Conservation (phyloP, 2,797 vertebrate species). For the Microcaecilia unicolor region DNA sequence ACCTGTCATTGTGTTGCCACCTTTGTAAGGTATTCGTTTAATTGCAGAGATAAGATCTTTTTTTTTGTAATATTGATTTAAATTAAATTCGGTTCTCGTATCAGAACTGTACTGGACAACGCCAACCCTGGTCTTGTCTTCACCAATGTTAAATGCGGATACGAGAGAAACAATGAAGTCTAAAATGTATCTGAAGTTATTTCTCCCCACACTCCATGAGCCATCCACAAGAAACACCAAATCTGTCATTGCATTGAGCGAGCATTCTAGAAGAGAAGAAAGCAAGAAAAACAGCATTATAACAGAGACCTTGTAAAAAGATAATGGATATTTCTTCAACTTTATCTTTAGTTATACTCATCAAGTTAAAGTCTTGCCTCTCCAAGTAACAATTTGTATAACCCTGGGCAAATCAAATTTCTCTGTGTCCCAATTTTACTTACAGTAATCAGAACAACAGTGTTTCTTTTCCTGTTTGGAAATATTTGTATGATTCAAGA, state of each 20-base stretch:
- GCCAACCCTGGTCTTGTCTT: slow-evolving; percentile 78
- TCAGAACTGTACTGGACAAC: slow-evolving; percentile 82
- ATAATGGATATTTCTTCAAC: no score
- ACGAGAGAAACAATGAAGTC: slow-evolving; percentile 70
- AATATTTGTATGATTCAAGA: no score
- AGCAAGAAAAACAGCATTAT: no score
- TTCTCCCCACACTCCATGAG: slow-evolving; percentile 76
- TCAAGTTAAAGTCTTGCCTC: no score
- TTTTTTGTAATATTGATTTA: slow-evolving; percentile 67
- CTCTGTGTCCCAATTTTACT: no score
- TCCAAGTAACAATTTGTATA: no score
- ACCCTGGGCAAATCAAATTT: no score
- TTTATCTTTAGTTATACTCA: no score
- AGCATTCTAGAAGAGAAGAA: slow-evolving; percentile 71
- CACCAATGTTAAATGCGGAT: slow-evolving; percentile 80
- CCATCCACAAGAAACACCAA: slow-evolving; percentile 85
- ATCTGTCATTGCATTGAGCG: slow-evolving; percentile 69
- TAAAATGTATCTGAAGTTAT: slow-evolving; percentile 76
- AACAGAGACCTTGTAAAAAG: no score
- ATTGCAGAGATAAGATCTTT: slow-evolving; percentile 73
- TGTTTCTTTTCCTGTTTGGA: no score
- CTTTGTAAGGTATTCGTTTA: slow-evolving; percentile 74
- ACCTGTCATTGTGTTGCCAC: slow-evolving; percentile 85
- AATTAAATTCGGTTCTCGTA: slow-evolving; percentile 74
- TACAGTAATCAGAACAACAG: no score